Conservation (phyloP, 2,888 invertebrate species). For the Magallana nippona region DNA sequence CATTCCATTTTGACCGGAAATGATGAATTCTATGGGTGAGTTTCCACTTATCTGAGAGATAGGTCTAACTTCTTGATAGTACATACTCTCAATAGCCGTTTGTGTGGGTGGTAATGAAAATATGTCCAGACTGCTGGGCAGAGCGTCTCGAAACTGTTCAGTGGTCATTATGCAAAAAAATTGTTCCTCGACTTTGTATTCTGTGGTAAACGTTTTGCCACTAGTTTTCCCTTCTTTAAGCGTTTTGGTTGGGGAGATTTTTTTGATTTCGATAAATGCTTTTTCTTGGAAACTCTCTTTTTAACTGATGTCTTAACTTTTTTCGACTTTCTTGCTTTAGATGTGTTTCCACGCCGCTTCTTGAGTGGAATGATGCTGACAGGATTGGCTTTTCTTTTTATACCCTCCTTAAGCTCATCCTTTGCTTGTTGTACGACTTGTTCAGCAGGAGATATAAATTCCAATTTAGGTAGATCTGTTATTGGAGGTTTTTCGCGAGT, state of each 20-base stretch:
- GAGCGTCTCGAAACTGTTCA: not conserved
- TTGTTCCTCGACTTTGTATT: constrained; percentile 6
- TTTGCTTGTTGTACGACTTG: constrained; percentile 43
- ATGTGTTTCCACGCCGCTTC: constrained; percentile 38
- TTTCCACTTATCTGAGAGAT: constrained; percentile 42
- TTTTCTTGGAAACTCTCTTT: not conserved
- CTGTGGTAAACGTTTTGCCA: not conserved
- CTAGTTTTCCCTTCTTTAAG: not conserved
- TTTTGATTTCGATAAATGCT: not conserved
- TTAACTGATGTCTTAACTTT: not conserved
- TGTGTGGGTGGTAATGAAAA: constrained; percentile 51
- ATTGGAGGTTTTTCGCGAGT: no score
- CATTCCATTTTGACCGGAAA: constrained; percentile 56
- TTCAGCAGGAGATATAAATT: constrained; percentile 36
- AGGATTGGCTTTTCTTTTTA: constrained; percentile 22
- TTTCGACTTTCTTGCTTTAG: constrained; percentile 16
- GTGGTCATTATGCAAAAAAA: constrained; percentile 33
- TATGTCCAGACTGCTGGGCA: constrained; percentile 45
- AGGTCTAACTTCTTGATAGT: constrained; percentile 51
- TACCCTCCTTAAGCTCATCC: constrained; percentile 33
- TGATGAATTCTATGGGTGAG: constrained; percentile 54
- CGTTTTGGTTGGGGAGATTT: not conserved
- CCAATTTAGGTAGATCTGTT: not conserved
- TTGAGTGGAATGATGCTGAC: not conserved
- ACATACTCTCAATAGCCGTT: constrained; percentile 40